A percentile compares a stretch with the other conserved stretches of the same genome.
phyloP scores from a whole-genome alignment of 2,888 invertebrate species.

The Acleris holmiana region DNA sequence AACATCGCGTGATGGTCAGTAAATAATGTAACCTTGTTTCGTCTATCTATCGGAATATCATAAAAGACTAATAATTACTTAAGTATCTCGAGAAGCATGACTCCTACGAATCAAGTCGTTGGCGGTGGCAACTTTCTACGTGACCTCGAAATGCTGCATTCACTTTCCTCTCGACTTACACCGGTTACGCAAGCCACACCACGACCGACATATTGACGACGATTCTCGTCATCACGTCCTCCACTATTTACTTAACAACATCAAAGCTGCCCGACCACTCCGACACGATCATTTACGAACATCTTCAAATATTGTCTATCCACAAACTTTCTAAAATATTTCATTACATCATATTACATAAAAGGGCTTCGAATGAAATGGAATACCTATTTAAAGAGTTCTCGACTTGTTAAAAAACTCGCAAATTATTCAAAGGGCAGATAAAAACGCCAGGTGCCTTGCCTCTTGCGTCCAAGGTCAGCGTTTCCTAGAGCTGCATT shows the following conservation, averaged over 20 bases:
- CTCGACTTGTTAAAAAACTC: slow-evolving; percentile 69
- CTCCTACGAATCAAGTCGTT: slow-evolving; percentile 51
- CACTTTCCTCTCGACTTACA: slow-evolving; percentile 80
- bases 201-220: slow-evolving; percentile 73
- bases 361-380: slow-evolving; percentile 35
- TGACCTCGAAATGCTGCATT: slow-evolving; percentile 83
- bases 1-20: slow-evolving; percentile 52
- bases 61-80: neutral
- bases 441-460: slow-evolving; percentile 83
- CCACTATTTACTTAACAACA: slow-evolving; percentile 47
- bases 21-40: slow-evolving; percentile 15
- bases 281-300: slow-evolving; percentile 46
- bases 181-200: slow-evolving; percentile 79
- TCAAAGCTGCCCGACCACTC: slow-evolving; percentile 53
- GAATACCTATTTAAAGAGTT: neutral
- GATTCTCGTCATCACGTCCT: slow-evolving; percentile 44
- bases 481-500: slow-evolving; percentile 83
- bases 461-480: slow-evolving; percentile 81
- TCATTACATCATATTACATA: slow-evolving; percentile 54
- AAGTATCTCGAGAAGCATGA: slow-evolving; percentile 43
- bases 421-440: slow-evolving; percentile 78
- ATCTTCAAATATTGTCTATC: slow-evolving; percentile 52
- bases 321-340: slow-evolving; percentile 50
- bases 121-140: slow-evolving; percentile 78
- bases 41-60: slow-evolving; percentile 4